Percentiles rank a stretch among this genome's conserved stretches.
Conservation (phyloP, 2,797 vertebrate genomes). For the Acanthopagrus latus region DNA sequence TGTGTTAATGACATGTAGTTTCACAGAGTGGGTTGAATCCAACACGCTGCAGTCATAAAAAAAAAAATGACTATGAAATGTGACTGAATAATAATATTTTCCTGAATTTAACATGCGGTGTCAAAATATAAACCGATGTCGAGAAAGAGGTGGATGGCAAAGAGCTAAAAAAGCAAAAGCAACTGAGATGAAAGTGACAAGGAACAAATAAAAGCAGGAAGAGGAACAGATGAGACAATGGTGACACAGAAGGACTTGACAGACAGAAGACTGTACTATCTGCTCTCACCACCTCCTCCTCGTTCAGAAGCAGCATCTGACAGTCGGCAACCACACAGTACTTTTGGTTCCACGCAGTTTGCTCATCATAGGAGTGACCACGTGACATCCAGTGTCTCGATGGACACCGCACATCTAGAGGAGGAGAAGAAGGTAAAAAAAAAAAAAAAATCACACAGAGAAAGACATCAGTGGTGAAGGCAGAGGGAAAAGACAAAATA, state of each 20-base stretch:
- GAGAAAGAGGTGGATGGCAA: background rate
- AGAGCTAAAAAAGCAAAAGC: background rate
- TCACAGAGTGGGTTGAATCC: background rate
- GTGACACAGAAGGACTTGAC: slow-evolving; percentile 54
- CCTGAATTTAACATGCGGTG: background rate
- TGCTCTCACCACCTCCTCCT: slow-evolving; percentile 82
- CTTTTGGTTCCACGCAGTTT: slow-evolving; percentile 81
- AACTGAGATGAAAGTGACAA: background rate
- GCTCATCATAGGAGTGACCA: slow-evolving; percentile 80
- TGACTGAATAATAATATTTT: background rate
- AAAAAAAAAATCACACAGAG: background rate
- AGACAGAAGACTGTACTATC: slow-evolving; percentile 46
- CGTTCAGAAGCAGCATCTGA: slow-evolving; percentile 85
- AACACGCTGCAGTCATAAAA: background rate
- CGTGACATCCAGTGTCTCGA: slow-evolving; percentile 78
- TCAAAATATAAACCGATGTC: background rate
- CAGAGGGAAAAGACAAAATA: background rate
- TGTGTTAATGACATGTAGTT: background rate
- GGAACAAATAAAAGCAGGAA: background rate
- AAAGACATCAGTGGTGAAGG: background rate
- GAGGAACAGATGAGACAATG: slow-evolving; percentile 28
- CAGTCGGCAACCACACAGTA: slow-evolving; percentile 81
- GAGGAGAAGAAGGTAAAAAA: background rate
- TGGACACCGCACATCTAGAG: slow-evolving; percentile 75
- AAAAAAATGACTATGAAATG: background rate